Base-by-base conservation (phyloP, 2,888 invertebrate species). In the Endotricha flammealis region DNA sequence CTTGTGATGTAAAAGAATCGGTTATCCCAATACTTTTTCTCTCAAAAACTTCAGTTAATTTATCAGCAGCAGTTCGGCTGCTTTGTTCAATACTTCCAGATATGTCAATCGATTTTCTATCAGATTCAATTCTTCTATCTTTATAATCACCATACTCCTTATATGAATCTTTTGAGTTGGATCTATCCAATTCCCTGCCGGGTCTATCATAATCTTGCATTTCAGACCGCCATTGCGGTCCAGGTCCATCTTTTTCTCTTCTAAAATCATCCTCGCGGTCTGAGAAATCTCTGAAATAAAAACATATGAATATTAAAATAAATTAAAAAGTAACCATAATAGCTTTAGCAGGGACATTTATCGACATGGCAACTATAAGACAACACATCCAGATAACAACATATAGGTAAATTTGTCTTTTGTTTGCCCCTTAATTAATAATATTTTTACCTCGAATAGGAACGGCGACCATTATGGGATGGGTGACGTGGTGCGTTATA, bases 121-220 rank as follows among this genome's bases (percentile, higher is more conserved):
- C 79, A 33, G 81, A 64, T 28, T 90, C 90, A 46, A 72, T 72
- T 57, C 88, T 81, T 48, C 86, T 74, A 22, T 76, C 83, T 75
- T 80, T 82, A 36, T 87, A 87, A 17, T 81, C 87, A 30, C 67
- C 78, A 29, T 72, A 69, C 28, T 88, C 89, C 52, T 88, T 88
- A 41, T 89, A 89, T 9, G 75, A 72, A 44, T 89, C 89, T 42
- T 79, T 77, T 6, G 87, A 77, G 48, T 78, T 85, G 1, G 89
- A 81, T 45, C 86, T 68, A 40, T 87, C 86, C 38, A 85, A 55
- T 31, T 86, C 85, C 23, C 82, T 64, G 3, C 71, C 74, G 42
- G 77, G 55, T 51, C 80, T 71, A 40, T 86, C 85, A 49, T 82
- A 83, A 53, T 86, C 85, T 56, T 85, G 85, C 85, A 85, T 86